phyloP scores from a whole-genome alignment of 2,888 invertebrate genomes.

The Stenoptilia bipunctidactyla region DNA sequence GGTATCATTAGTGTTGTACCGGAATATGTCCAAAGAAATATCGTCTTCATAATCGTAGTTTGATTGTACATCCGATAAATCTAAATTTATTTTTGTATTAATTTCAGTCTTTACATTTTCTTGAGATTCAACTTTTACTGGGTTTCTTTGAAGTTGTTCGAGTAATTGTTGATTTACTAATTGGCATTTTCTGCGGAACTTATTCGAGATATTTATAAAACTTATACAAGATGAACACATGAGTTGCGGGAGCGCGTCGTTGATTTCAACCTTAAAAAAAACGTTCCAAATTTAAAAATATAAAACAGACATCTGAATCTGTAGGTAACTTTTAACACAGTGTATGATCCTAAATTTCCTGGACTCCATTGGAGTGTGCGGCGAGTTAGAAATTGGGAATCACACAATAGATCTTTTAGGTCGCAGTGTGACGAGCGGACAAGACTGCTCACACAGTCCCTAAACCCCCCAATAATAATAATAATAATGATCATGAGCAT shows the following conservation, averaged over 20 bases:
- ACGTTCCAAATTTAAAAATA: too few species aligned
- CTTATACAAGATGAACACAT: conserved; percentile 24
- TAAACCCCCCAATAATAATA: too few species aligned
- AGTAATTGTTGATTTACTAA: conserved; percentile 13
- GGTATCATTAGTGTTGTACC: conserved; percentile 6
- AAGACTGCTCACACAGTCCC: too few species aligned
- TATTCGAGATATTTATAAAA: conserved; percentile 23
- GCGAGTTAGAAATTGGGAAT: too few species aligned
- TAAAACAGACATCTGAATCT: too few species aligned
- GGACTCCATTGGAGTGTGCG: too few species aligned
- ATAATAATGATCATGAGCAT: too few species aligned
- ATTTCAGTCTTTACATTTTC: conserved; percentile 11
- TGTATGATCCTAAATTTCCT: too few species aligned
- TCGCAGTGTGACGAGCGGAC: too few species aligned
- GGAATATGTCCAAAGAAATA: conserved; percentile 22
- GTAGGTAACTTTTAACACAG: too few species aligned
- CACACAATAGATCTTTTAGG: too few species aligned
- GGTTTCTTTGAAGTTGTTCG: conserved; percentile 7
- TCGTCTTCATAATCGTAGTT: conserved; percentile 28
- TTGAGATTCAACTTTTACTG: conserved; percentile 8
- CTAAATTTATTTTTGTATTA: conserved; percentile 18
- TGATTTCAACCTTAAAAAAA: conserved; percentile 4
- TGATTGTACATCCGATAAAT: conserved; percentile 22
- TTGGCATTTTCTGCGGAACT: conserved; percentile 26
- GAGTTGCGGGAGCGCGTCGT: conserved; percentile 25